phyloP scores from a whole-genome alignment of 2,888 invertebrate species.

The Mimachlamys varia region DNA sequence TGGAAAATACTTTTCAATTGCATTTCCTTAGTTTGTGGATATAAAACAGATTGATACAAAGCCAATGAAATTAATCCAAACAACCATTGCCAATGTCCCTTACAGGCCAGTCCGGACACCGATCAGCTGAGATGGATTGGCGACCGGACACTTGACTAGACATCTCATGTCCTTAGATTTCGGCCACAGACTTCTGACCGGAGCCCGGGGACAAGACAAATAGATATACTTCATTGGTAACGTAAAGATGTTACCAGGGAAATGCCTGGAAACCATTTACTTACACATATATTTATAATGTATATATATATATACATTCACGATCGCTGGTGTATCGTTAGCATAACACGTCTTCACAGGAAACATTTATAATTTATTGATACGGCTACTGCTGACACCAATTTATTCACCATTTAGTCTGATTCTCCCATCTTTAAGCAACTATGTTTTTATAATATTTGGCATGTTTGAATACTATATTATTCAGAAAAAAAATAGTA shows the following conservation, averaged over 20 bases:
- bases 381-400: no score
- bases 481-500: no score
- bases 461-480: no score
- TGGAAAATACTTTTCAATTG: no score
- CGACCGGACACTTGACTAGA: background rate
- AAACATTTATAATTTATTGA: no score
- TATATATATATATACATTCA: background rate
- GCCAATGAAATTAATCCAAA: no score
- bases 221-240: background rate
- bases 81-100: no score
- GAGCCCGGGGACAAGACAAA: background rate
- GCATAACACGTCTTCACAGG: background rate
- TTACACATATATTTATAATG: background rate
- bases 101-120: background rate
- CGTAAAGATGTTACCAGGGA: background rate
- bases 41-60: no score
- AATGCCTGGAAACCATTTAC: slow-evolving; percentile 1
- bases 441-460: no score
- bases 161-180: background rate
- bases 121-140: background rate
- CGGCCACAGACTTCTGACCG: background rate
- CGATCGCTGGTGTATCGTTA: background rate
- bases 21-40: no score
- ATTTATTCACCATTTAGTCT: no score
- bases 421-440: no score